Base-by-base conservation (phyloP, 2,113 vertebrate species). In the Meles meles region DNA sequence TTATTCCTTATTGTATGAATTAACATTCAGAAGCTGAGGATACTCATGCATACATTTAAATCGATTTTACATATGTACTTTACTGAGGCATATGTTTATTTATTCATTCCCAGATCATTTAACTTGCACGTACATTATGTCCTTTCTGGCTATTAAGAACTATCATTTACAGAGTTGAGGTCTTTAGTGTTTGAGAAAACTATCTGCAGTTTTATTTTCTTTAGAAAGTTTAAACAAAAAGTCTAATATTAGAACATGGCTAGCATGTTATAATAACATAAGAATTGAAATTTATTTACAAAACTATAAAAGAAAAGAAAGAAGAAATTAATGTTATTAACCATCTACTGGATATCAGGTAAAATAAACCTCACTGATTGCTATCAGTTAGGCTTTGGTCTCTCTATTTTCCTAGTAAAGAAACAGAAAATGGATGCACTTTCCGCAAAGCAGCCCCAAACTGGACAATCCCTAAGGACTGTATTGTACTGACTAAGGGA, bases 1-100 rank as follows among this genome's bases (percentile, higher is more conserved):
- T 93, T 96, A 88, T 91, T 29, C 15, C 15, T 90, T 94, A 80
- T 49, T 93, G 27, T 93, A 34, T 95, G 44, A 95, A 69, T 82
- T 52, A 81, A 42, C 37, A 90, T 96, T 81, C 37, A 57, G 42
- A 88, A 84, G 25, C 37, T 52, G 14, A 57, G 11, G 17, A 12
- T 69, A 85, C 65, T 31, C 20, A 57, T 87, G 29, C 18, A 90
- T 44, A 42, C 2, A 67, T 95, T 80, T 84, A 77, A 79, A 76
- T 59, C 14, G 0, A 44, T 85, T 76, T 93, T 84, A 13, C 23
- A 88, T 77, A 81, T 84, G 27, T 20, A 84, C n/a, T 71, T 95
- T 96, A 94, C 21, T 90, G 21, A 95, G 44, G 42, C 5, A 95
- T 47, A 49, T 90, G 25, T 77, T 90, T 84, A 27, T n/a, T 39